A percentile compares a stretch with the other conserved stretches of the same genome.
phyloP scores from a whole-genome alignment of 2,113 vertebrate genomes.

The Neogale vison region DNA sequence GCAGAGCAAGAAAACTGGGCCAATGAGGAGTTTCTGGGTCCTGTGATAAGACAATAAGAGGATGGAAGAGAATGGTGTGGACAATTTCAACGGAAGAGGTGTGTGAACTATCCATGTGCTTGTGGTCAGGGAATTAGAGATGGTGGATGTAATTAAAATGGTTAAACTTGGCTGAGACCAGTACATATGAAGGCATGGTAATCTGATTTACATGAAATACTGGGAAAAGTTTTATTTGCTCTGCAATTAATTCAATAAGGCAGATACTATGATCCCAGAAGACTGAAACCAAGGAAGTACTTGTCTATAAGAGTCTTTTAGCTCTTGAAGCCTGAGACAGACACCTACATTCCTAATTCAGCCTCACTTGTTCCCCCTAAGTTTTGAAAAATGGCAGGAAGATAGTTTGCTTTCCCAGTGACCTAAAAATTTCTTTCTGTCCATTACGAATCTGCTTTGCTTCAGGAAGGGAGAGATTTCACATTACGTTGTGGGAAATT shows the following conservation, averaged over 20 bases:
- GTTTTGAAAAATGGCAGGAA: neutral
- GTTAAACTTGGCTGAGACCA: neutral
- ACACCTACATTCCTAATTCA: neutral
- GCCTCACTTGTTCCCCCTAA: neutral
- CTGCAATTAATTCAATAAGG: neutral
- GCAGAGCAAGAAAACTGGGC: neutral
- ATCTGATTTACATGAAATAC: neutral
- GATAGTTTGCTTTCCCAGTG: neutral
- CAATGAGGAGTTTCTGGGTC: neutral
- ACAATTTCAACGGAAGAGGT: neutral
- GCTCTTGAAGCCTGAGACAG: neutral
- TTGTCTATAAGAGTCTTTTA: neutral
- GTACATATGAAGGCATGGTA: neutral
- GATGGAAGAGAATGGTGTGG: neutral
- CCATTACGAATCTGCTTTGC: neutral
- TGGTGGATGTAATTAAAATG: neutral
- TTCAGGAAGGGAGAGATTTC: neutral
- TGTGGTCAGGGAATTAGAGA: neutral
- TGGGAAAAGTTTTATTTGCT: neutral
- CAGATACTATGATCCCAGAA: neutral
- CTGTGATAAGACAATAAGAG: neutral
- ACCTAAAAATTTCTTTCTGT: neutral
- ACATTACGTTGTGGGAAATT: neutral
- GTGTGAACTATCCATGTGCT: neutral
- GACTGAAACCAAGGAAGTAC: neutral